A percentile compares a stretch with the other conserved stretches of the same genome.
These are phyloP conservation scores for Drosophila auraria DNA, from an alignment of 1,140 invertebrate genomes.

Conservation along the genomic window DNA sequence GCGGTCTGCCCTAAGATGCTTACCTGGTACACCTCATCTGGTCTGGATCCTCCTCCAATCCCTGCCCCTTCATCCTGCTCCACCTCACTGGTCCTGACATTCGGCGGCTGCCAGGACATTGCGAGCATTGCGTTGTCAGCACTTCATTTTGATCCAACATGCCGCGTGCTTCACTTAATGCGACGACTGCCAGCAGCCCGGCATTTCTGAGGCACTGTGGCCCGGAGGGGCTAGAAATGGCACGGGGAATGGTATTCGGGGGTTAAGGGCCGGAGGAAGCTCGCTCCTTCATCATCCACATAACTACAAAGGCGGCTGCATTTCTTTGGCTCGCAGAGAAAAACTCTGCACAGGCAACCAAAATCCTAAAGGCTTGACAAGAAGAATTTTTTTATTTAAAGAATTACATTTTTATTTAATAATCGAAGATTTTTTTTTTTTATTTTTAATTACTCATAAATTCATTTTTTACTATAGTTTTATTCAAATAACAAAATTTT, in stretches of 20 bases:
- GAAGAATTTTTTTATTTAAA: not conserved
- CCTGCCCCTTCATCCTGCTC: not conserved
- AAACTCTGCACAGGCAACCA: not conserved
- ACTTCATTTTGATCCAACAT: slow-evolving; percentile 82
- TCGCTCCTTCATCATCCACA: slow-evolving; percentile 56
- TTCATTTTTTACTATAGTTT: not conserved
- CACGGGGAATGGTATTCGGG: slow-evolving; percentile 10
- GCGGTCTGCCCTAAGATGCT: slow-evolving; percentile 73
- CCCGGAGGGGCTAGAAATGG: slow-evolving; percentile 10
- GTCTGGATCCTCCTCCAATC: not conserved
- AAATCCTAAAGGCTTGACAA: not conserved
- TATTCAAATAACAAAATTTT: not conserved
- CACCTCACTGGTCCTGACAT: slow-evolving; percentile 27
- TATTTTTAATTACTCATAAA: too few species aligned
- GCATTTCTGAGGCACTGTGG: slow-evolving; percentile 17
- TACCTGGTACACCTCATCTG: slow-evolving; percentile 52
- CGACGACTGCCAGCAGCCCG: slow-evolving; percentile 55
- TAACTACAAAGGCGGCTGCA: slow-evolving; percentile 60
- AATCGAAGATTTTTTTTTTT: too few species aligned
- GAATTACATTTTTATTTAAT: not conserved
- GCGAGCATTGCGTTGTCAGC: slow-evolving; percentile 73
- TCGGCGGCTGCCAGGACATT: slow-evolving; percentile 41
- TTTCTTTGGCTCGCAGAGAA: slow-evolving; percentile 37
- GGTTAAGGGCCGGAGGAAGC: not conserved
- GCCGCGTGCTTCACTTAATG: slow-evolving; percentile 80